Evolutionary conservation across 2,113 vertebrate species (phyloP).

Genomic region (Ceyx melanurus): DNA sequence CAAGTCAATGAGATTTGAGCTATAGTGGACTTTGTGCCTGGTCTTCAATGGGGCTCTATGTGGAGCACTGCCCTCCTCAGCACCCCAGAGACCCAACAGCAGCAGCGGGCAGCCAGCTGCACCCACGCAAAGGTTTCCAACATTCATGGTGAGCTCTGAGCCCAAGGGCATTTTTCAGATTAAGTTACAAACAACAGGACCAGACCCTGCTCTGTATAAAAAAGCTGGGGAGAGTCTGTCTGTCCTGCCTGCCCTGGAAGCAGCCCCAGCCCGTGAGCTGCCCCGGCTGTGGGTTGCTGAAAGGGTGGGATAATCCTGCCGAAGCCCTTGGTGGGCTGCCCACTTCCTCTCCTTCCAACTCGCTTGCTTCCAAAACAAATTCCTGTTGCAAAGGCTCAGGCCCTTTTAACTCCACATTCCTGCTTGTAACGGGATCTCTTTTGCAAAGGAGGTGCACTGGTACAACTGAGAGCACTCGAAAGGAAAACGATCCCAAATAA

Average conservation of each 20-base stretch:
- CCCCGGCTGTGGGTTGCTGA: neutral
- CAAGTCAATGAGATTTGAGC: neutral
- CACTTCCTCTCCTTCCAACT: slow-evolving; percentile 30
- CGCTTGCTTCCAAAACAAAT: slow-evolving; percentile 58
- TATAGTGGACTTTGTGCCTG: neutral
- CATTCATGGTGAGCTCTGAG: neutral
- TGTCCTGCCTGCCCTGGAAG: neutral
- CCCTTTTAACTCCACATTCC: slow-evolving; percentile 33
- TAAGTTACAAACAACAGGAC: neutral
- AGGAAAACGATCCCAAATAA: slow-evolving; percentile 21
- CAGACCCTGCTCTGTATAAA: neutral
- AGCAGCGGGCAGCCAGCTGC: neutral
- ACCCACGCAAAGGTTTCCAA: neutral
- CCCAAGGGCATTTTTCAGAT: neutral
- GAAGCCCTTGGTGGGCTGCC: slow-evolving; percentile 57
- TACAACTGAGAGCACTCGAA: neutral
- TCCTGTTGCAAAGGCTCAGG: slow-evolving; percentile 41
- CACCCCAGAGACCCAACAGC: rapidly evolving
- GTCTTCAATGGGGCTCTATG: neutral
- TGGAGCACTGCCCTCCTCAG: neutral
- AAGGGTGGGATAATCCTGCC: slow-evolving; percentile 3
- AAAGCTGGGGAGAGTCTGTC: neutral
- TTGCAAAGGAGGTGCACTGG: neutral
- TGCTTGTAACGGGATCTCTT: slow-evolving; percentile 12
- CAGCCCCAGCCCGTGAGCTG: neutral